Conservation (phyloP, 2,113 vertebrate species). For the Oryzias woworae region DNA sequence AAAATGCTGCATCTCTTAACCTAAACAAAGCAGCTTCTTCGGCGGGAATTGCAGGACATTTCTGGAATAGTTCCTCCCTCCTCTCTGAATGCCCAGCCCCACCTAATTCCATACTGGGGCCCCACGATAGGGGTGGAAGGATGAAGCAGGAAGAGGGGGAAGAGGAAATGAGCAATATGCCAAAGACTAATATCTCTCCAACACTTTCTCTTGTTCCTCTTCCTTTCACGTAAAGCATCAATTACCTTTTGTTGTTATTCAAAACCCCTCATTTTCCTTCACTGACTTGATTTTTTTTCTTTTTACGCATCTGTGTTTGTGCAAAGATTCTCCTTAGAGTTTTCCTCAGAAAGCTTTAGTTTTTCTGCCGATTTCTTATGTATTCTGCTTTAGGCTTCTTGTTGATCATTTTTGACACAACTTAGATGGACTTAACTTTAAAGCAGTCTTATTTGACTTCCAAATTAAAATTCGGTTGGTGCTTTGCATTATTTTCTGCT, state of each 20-base stretch:
- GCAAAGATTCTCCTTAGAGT: conserved; percentile 16
- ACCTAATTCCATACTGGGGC: conserved; percentile 45
- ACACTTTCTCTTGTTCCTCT: conserved; percentile 14
- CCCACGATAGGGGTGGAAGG: conserved; percentile 51
- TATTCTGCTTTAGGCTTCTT: conserved; percentile 1
- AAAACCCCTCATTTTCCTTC: conserved; percentile 5
- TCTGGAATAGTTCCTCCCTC: conserved; percentile 73
- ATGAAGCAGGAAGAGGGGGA: conserved; percentile 20
- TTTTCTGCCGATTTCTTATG: conserved; percentile 26
- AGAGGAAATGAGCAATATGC: conserved; percentile 9
- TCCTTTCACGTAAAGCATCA: conserved; percentile 12
- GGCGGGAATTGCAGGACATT: conserved; percentile 63
- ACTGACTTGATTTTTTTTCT: conserved; percentile 15
- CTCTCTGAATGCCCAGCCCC: conserved; percentile 38
- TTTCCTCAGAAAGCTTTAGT: conserved; percentile 25
- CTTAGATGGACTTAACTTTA: conserved; percentile 3
- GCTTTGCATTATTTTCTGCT: conserved; percentile 20
- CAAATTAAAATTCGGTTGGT: not conserved
- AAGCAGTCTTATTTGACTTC: conserved; percentile 10
- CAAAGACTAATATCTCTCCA: conserved; percentile 19
- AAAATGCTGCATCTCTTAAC: conserved; percentile 52
- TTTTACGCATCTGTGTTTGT: not conserved
- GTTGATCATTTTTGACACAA: conserved; percentile 8
- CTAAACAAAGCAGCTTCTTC: conserved; percentile 65
- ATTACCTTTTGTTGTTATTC: conserved; percentile 17